A percentile compares a stretch with the other conserved stretches of the same genome.
phyloP scores from a whole-genome alignment of 30 jellyfish, hydroid and myxozoan genomes.

The Morbakka virulenta region DNA sequence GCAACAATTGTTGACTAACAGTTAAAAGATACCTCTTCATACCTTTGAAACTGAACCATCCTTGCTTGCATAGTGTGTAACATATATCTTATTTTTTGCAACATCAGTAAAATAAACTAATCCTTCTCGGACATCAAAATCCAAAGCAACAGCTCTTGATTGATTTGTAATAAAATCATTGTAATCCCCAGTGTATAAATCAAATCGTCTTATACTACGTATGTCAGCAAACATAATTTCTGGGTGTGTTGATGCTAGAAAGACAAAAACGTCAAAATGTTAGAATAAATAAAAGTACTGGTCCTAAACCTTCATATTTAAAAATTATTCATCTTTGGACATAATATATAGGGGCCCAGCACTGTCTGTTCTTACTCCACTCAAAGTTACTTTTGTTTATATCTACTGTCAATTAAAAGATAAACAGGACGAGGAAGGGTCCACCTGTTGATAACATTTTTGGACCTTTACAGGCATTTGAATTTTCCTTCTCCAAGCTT shows the following conservation, averaged over 20 bases:
- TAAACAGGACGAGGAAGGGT: too few relatives aligned
- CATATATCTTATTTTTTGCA: conserved; percentile 66
- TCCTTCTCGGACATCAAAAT: conserved; percentile 72
- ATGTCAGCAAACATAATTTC: conserved; percentile 74
- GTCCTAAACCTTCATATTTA: too few relatives aligned
- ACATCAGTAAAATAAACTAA: conserved; percentile 80
- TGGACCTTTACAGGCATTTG: too few relatives aligned
- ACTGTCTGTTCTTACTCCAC: too few relatives aligned
- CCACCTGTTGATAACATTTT: too few relatives aligned
- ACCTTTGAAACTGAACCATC: conserved; percentile 22
- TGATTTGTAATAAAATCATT: conserved; percentile 50
- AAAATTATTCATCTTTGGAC: too few relatives aligned
- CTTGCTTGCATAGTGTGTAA: conserved; percentile 21
- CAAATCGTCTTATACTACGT: conserved; percentile 38
- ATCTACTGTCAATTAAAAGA: too few relatives aligned
- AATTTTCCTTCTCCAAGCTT: too few relatives aligned
- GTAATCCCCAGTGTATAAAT: conserved; percentile 44
- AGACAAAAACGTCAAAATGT: background rate
- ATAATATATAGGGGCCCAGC: too few relatives aligned
- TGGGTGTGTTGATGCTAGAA: conserved; percentile 54
- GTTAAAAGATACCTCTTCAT: background rate
- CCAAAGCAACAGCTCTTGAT: conserved; percentile 89
- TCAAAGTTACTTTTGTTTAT: too few relatives aligned
- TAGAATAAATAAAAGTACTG: too few relatives aligned
- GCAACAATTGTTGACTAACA: background rate